phyloP scores from a whole-genome alignment of 2,113 vertebrate genomes.

The Stictonetta naevosa region DNA sequence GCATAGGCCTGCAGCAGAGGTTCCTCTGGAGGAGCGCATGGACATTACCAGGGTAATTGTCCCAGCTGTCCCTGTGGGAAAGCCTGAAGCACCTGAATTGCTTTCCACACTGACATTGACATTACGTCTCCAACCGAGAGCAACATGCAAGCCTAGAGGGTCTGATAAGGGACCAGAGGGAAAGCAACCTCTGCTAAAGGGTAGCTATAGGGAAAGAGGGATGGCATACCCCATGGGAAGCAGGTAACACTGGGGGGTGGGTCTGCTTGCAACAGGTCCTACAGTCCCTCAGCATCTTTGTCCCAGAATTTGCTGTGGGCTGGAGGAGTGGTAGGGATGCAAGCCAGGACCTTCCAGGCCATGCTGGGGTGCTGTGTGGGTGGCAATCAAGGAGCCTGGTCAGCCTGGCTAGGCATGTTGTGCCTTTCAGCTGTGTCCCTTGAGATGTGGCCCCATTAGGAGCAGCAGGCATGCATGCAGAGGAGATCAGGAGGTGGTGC shows the following conservation, averaged over 20 bases:
- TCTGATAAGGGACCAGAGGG: neutral
- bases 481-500: neutral
- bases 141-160: neutral
- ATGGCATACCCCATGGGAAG: neutral
- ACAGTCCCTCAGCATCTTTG: neutral
- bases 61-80: neutral
- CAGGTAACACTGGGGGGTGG: rapidly evolving
- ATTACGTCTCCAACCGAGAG: neutral
- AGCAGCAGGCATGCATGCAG: neutral
- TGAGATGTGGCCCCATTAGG: neutral
- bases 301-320: neutral
- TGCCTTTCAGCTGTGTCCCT: neutral
- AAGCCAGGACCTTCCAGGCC: neutral
- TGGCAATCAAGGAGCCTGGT: neutral
- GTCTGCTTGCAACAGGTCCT: neutral
- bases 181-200: neutral
- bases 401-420: neutral
- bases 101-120: neutral
- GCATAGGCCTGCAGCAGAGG: neutral
- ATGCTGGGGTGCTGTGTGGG: rapidly evolving
- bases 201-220: neutral
- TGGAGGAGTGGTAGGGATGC: neutral
- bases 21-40: neutral
- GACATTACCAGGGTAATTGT: neutral
- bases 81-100: neutral